A percentile compares a stretch with the other conserved stretches of the same genome.
phyloP scores from a whole-genome alignment of 2,888 invertebrate species.

The Epirrhoe tristata region DNA sequence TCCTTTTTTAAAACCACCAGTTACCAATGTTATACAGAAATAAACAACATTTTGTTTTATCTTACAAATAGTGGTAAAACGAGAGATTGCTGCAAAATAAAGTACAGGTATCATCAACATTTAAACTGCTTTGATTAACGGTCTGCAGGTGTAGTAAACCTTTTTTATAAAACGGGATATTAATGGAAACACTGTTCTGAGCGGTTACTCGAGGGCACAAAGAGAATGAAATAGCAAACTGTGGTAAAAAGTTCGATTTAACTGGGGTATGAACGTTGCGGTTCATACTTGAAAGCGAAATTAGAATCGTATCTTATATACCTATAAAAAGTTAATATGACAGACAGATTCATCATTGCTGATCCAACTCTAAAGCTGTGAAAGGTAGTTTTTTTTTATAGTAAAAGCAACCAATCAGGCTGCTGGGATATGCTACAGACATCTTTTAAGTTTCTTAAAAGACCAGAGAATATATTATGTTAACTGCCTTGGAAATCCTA shows the following conservation, averaged over 20 bases:
- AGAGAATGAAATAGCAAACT: neutral
- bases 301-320: too few species aligned
- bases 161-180: constrained; percentile 43
- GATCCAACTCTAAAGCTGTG: too few species aligned
- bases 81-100: constrained; percentile 6
- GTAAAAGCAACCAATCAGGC: too few species aligned
- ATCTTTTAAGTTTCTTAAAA: too few species aligned
- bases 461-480: too few species aligned
- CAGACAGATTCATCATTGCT: too few species aligned
- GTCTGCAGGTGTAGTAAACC: constrained; percentile 44
- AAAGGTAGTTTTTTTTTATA: too few species aligned
- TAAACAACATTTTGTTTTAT: neutral
- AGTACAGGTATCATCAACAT: constrained; percentile 37
- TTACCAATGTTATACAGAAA: neutral
- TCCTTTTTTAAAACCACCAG: neutral
- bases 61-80: constrained; percentile 1
- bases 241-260: neutral
- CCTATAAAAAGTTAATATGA: too few species aligned
- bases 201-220: constrained; percentile 28
- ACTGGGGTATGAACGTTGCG: neutral
- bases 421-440: too few species aligned
- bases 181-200: constrained; percentile 43
- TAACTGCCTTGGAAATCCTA: too few species aligned
- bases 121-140: constrained; percentile 36
- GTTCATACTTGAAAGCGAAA: neutral